Evolutionary conservation across 2,888 invertebrate genomes (phyloP), one percentile per base, ranked within the genome.

Genomic region (Invenusta paracnida): DNA sequence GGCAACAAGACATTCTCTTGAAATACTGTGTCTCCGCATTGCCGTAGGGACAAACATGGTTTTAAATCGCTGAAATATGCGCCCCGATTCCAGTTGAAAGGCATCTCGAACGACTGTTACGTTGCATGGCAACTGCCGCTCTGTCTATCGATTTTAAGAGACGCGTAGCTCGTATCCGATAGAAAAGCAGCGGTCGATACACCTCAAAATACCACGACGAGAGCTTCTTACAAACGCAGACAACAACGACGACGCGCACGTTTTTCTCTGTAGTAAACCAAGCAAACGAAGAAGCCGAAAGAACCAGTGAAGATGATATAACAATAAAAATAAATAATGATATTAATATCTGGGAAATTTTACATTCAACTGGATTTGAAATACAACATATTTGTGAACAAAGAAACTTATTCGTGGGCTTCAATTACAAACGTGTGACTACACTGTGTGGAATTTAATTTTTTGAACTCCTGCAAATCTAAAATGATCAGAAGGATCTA

Each of bases 141-240:
- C 27, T n/a, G 73, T 73, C 73, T 73, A 73, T 73, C 27, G 73
- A 73, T 73, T 73, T 73, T 13, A 73, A 73, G 73, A 73, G 25
- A 73, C 73, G 73, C 73, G 73, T 73, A 73, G 73, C 73, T 73
- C 73, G 73, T 73, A 73, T 73, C 73, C 73, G 73, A 73, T 73
- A 73, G 73, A 73, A 73, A 73, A 73, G 73, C 11, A 73, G 27
- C 73, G 73, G 27, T 73, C 73, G 73, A 73, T 73, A 73, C 73
- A 23, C 73, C 27, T 73, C 73, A 73, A 23, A 73, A 73, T 73
- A 73, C 73, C 73, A 23, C 23, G 25, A 73, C 73, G 23, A 73
- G n/a, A n/a, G n/a, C n/a, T n/a, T n/a, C n/a, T n/a, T n/a, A n/a
- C n/a, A n/a, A n/a, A n/a, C n/a, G n/a, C n/a, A n/a, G n/a, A n/a